Evolutionary conservation across 2,888 invertebrate species (phyloP).

Genomic region (Glaucopsyche alexis): DNA sequence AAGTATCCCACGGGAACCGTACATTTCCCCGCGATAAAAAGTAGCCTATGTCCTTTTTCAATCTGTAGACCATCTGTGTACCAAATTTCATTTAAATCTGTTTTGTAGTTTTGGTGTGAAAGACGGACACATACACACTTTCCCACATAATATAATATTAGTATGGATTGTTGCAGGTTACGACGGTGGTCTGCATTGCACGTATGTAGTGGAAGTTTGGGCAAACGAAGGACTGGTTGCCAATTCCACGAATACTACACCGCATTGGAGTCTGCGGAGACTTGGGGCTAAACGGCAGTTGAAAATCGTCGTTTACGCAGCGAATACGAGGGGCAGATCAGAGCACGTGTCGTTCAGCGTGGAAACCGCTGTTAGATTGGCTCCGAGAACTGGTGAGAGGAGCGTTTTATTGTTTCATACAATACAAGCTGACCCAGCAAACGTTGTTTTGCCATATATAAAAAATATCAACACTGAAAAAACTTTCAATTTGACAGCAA

Average conservation of each 20-base stretch:
- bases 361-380: slow-evolving; percentile 61
- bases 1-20: too few relatives aligned
- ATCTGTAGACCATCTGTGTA: too few relatives aligned
- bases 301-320: slow-evolving; percentile 88
- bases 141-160: too few relatives aligned
- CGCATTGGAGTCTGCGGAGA: slow-evolving; percentile 87
- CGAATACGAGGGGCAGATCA: slow-evolving; percentile 91
- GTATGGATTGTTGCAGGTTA: slow-evolving; percentile 81
- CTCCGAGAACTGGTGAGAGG: slow-evolving; percentile 65
- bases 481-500: too few relatives aligned
- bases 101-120: too few relatives aligned
- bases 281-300: slow-evolving; percentile 89
- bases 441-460: too few relatives aligned
- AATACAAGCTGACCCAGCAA: too few relatives aligned
- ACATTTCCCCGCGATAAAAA: too few relatives aligned
- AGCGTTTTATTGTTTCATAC: background rate
- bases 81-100: too few relatives aligned
- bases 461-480: too few relatives aligned
- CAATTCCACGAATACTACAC: slow-evolving; percentile 85
- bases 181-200: slow-evolving; percentile 88
- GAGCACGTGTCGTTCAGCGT: slow-evolving; percentile 80
- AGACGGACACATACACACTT: too few relatives aligned
- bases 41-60: too few relatives aligned
- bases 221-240: slow-evolving; percentile 82
- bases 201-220: slow-evolving; percentile 86